Conservation (phyloP, 2,888 invertebrate species). For the Bedellia somnulentella region DNA sequence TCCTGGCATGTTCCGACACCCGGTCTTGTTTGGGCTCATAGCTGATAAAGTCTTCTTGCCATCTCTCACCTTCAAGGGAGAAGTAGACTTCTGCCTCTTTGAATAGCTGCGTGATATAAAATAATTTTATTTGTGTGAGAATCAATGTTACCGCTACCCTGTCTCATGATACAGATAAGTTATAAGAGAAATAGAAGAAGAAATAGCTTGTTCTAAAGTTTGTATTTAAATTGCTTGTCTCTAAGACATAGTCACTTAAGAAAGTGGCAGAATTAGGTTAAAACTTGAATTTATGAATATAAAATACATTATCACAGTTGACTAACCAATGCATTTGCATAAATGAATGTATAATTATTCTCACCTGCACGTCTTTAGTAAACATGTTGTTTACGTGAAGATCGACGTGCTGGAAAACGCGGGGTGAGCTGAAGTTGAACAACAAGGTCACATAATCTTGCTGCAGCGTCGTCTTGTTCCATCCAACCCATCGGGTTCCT, state of each 20-base stretch:
- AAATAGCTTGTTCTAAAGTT: no score
- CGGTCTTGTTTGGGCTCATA: slow-evolving; percentile 61
- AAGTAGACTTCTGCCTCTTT: slow-evolving; percentile 75
- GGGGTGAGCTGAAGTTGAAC: slow-evolving; percentile 78
- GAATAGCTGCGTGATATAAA: slow-evolving; percentile 64
- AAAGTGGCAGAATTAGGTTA: no score
- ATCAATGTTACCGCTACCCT: no score
- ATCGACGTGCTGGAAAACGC: slow-evolving; percentile 73
- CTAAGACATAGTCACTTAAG: no score
- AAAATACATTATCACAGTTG: no score
- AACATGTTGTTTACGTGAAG: slow-evolving; percentile 81
- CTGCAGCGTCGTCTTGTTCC: slow-evolving; percentile 69
- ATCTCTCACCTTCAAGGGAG: slow-evolving; percentile 76
- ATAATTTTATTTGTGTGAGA: no score
- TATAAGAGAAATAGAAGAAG: no score
- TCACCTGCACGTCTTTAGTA: slow-evolving; percentile 76
- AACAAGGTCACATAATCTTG: slow-evolving; percentile 70
- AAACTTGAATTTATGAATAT: no score
- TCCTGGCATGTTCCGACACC: slow-evolving; percentile 60
- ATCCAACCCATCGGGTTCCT: slow-evolving; percentile 84
- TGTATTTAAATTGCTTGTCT: no score
- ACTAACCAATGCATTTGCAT: no score
- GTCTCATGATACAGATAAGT: no score
- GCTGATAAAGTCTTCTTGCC: slow-evolving; percentile 67
- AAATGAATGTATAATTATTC: no score